A percentile compares a stretch with the other conserved stretches of the same genome.
These are phyloP conservation scores for Larimichthys polyactis DNA, from an alignment of 2,113 vertebrate species.

Conservation along the genomic window DNA sequence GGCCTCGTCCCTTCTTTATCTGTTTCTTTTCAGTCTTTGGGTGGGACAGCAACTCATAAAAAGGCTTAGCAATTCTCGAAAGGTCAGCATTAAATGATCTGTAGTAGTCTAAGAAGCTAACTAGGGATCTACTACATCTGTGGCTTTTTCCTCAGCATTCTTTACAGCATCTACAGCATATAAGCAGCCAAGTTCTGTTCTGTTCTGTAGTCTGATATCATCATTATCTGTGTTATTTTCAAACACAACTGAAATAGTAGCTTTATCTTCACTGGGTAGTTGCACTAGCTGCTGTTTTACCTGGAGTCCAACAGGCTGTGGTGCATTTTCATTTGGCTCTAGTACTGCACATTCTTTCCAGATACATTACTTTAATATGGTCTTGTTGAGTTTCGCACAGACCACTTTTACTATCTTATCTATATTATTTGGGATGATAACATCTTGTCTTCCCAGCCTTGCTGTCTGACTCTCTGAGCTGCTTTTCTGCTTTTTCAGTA, in stretches of 20 bases:
- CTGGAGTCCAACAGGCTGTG: neutral
- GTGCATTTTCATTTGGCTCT: neutral
- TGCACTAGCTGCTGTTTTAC: neutral
- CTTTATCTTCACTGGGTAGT: neutral
- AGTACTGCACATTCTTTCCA: neutral
- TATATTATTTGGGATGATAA: neutral
- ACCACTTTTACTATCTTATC: neutral
- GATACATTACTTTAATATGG: neutral
- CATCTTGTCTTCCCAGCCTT: neutral
- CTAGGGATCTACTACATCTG: neutral
- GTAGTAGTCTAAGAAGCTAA: constrained; percentile 41
- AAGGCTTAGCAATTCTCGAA: neutral
- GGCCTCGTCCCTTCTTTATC: neutral
- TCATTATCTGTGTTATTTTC: neutral
- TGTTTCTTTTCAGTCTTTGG: neutral
- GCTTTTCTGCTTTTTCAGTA: neutral
- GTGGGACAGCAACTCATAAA: neutral
- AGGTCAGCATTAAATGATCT: constrained; percentile 6
- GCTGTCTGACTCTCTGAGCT: neutral
- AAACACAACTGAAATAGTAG: neutral
- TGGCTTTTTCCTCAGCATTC: neutral
- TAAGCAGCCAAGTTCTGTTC: neutral
- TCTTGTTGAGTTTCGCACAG: neutral
- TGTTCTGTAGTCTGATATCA: neutral
- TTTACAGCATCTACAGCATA: neutral